phyloP scores from a whole-genome alignment of 2,797 vertebrate genomes.

The Periparus ater region DNA sequence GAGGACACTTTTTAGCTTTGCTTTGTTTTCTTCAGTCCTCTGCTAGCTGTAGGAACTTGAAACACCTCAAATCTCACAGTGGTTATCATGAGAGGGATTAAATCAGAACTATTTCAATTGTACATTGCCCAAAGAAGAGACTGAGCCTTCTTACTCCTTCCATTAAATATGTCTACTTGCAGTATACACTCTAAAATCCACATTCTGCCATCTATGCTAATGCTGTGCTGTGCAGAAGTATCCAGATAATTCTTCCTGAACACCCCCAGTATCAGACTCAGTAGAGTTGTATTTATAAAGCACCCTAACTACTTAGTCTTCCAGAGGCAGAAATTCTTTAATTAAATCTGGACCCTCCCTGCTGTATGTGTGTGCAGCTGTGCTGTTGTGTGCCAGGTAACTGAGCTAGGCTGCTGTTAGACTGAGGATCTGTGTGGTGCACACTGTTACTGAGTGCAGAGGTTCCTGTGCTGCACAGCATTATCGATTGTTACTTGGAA shows the following conservation, averaged over 20 bases:
- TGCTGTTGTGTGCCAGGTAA: not conserved
- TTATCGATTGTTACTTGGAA: not conserved
- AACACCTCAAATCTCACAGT: constrained; percentile 23
- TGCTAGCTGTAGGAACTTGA: constrained; percentile 10
- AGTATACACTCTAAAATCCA: not conserved
- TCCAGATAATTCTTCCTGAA: not conserved
- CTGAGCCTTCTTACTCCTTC: not conserved
- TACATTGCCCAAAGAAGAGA: not conserved
- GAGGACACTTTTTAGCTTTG: not conserved
- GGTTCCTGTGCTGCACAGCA: not conserved
- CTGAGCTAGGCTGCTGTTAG: not conserved
- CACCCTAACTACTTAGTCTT: not conserved
- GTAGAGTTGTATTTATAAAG: not conserved
- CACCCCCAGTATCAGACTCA: not conserved
- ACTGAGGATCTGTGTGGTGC: not conserved
- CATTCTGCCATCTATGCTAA: not conserved
- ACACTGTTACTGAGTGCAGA: not conserved
- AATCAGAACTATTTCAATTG: not conserved
- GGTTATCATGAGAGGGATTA: not conserved
- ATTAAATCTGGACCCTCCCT: not conserved
- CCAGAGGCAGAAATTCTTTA: not conserved
- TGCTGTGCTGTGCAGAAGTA: not conserved
- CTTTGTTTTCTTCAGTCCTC: not conserved
- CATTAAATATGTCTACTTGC: not conserved
- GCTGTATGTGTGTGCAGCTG: not conserved